Evolutionary conservation across 2,888 invertebrate genomes (phyloP).

Genomic region (Tenthredo distinguenda): DNA sequence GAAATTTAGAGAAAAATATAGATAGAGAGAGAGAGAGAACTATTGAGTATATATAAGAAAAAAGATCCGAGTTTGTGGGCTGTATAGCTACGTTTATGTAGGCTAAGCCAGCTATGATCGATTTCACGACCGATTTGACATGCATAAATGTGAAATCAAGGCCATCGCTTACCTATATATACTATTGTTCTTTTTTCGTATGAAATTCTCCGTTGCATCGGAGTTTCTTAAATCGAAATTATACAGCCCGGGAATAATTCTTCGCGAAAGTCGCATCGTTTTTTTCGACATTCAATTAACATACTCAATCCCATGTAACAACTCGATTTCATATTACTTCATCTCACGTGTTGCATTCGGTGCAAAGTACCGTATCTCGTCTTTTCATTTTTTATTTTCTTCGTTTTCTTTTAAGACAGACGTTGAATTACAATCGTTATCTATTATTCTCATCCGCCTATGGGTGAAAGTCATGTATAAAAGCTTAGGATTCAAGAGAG

Average conservation of each 20-base stretch:
- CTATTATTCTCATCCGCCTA: not conserved
- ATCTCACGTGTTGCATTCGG: not conserved
- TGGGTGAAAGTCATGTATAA: not conserved
- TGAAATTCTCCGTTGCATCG: not conserved
- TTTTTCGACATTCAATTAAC: not conserved
- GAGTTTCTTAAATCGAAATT: not conserved
- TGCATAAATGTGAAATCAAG: conserved; percentile 63
- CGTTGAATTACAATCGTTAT: not conserved
- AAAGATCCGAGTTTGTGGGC: not conserved
- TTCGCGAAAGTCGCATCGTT: not conserved
- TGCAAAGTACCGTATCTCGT: not conserved
- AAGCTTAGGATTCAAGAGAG: not conserved
- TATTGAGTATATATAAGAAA: not conserved
- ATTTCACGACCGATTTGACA: conserved; percentile 62
- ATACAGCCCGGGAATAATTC: no score
- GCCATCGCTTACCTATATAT: conserved; percentile 57
- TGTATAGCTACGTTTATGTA: conserved; percentile 28
- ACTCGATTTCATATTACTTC: not conserved
- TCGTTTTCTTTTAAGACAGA: not conserved
- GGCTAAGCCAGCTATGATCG: conserved; percentile 57
- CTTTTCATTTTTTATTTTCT: not conserved
- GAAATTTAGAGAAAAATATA: not conserved
- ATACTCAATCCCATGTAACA: not conserved
- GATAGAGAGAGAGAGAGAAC: not conserved
- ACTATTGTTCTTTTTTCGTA: not conserved